These are phyloP conservation scores for Vanacampus margaritifer DNA, from an alignment of 2,113 vertebrate genomes.

Conservation along the genomic window DNA sequence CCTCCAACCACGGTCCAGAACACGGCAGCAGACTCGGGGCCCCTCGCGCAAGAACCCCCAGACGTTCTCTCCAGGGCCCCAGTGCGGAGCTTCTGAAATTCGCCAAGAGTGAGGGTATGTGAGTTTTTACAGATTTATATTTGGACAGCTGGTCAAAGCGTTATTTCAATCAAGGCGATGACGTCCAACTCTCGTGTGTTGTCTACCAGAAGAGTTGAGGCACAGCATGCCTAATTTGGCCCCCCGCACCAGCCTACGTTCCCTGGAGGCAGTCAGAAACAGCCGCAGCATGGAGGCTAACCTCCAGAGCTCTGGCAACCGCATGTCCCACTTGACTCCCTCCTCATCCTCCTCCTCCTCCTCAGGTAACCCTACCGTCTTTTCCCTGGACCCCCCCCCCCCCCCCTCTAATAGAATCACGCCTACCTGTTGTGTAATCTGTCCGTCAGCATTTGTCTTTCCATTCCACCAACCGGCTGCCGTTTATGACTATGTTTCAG, in stretches of 20 bases:
- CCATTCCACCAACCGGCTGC: conserved; percentile 4
- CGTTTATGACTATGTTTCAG: not conserved
- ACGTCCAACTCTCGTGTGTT: conserved; percentile 8
- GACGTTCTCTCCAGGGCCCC: conserved; percentile 75
- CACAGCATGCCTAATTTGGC: conserved; percentile 92
- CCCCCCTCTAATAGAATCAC: not conserved
- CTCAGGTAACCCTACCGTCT: conserved; percentile 72
- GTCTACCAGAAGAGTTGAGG: conserved; percentile 81
- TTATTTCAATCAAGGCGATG: not conserved
- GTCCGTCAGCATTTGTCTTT: not conserved
- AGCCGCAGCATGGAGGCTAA: conserved; percentile 90
- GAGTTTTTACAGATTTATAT: not conserved
- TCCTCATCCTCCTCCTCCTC: conserved; percentile 63
- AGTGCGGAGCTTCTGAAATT: conserved; percentile 82
- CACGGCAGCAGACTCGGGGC: conserved; percentile 52
- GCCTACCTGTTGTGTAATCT: conserved; percentile 2
- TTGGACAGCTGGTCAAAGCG: not conserved
- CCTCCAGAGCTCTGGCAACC: conserved; percentile 84
- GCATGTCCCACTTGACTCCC: conserved; percentile 82
- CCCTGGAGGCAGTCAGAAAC: conserved; percentile 82
- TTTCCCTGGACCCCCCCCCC: conserved; percentile 36
- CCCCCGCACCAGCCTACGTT: conserved; percentile 80
- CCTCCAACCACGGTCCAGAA: conserved; percentile 67
- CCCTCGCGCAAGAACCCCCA: conserved; percentile 73
- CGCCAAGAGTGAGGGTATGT: conserved; percentile 79